phyloP scores from a whole-genome alignment of 2,888 invertebrate species.

The Tipula vernalis region DNA sequence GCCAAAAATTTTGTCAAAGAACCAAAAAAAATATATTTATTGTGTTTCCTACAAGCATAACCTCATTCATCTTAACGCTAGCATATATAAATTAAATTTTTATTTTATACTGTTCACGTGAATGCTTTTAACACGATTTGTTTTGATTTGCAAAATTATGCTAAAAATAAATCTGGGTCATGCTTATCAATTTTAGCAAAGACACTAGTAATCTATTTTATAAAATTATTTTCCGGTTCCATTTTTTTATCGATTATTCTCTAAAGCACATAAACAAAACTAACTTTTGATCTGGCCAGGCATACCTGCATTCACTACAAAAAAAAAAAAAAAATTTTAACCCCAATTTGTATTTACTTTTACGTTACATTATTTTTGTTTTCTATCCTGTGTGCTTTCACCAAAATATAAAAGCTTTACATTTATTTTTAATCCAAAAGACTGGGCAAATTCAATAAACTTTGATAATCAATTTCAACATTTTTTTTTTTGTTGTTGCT shows the following conservation, averaged over 20 bases:
- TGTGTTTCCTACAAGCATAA: neutral
- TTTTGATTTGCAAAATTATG: neutral
- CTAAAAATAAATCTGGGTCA: neutral
- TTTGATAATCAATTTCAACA: neutral
- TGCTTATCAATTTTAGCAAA: neutral
- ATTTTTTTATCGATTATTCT: neutral
- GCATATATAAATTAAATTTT: neutral
- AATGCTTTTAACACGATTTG: neutral
- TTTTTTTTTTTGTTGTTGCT: neutral
- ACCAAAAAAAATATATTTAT: neutral
- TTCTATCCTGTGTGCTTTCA: neutral
- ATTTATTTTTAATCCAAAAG: neutral
- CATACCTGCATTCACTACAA: neutral
- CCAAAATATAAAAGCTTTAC: neutral
- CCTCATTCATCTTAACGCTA: neutral
- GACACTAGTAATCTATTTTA: neutral
- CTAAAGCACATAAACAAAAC: neutral
- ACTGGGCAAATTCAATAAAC: neutral
- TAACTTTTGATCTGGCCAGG: neutral
- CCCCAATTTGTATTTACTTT: neutral
- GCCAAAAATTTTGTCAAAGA: neutral
- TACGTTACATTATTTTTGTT: neutral
- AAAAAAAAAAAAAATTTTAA: too few species aligned
- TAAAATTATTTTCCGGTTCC: neutral
- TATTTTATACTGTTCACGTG: neutral